A percentile compares a stretch with the other conserved stretches of the same genome.
Conservation (phyloP, 2,113 vertebrate genomes). For the Cyprinodon variegatus region DNA sequence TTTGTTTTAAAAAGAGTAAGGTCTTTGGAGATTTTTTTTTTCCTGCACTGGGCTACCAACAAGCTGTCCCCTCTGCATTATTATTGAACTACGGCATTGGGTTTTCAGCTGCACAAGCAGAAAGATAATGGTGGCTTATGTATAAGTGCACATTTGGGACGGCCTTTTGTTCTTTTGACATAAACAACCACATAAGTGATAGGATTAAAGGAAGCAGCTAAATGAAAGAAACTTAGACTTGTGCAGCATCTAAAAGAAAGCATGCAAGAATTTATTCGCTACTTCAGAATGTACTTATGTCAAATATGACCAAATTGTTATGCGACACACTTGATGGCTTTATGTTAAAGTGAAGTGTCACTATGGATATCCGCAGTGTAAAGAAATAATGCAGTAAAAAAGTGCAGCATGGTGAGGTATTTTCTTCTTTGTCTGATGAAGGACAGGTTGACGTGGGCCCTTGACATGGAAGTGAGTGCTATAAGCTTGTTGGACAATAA, state of each 20-base stretch:
- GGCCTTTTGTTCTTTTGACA: constrained; percentile 84
- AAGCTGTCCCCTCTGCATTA: constrained; percentile 86
- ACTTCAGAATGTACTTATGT: constrained; percentile 5
- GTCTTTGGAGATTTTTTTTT: constrained; percentile 69
- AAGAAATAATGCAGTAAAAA: background rate
- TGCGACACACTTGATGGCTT: background rate
- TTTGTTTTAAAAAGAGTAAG: constrained; percentile 70
- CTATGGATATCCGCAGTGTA: background rate
- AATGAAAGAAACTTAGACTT: constrained; percentile 55
- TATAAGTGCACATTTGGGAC: constrained; percentile 92
- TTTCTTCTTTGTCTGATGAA: background rate
- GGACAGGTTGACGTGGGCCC: background rate
- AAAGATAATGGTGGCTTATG: constrained; percentile 98
- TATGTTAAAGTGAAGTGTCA: background rate
- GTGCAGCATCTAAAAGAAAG: background rate
- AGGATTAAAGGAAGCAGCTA: constrained; percentile 68
- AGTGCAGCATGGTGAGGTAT: background rate
- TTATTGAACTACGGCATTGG: constrained; percentile 96
- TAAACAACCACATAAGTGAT: constrained; percentile 74
- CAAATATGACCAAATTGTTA: background rate
- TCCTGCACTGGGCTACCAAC: constrained; percentile 69
- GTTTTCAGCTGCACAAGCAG: constrained; percentile 96
- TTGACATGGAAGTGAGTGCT: background rate
- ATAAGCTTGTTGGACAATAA: too few relatives aligned
- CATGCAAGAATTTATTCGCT: background rate